Evolutionary conservation across 2,888 invertebrate species (phyloP).

Genomic region (Mellilla xanthometata): DNA sequence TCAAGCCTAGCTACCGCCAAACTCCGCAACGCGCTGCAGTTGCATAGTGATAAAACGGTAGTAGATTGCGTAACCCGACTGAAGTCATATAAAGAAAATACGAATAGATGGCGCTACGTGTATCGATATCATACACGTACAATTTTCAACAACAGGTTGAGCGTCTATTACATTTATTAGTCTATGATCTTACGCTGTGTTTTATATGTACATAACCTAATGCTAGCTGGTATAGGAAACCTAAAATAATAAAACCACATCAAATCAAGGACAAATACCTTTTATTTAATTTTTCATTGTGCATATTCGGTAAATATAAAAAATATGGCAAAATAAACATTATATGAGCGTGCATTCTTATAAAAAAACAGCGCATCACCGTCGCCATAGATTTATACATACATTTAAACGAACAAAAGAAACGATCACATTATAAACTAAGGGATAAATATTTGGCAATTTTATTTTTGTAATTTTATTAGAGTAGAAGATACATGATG

Average conservation of each 20-base stretch:
- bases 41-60: too few relatives aligned
- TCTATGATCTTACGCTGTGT: too few relatives aligned
- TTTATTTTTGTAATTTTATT: not conserved
- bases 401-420: constrained; percentile 14
- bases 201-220: too few relatives aligned
- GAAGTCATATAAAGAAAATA: too few relatives aligned
- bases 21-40: too few relatives aligned
- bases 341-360: constrained; percentile 55
- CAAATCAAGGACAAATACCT: constrained; percentile 69
- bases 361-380: constrained; percentile 40
- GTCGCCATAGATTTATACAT: constrained; percentile 16
- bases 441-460: constrained; percentile 8
- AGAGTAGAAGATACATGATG: too few relatives aligned
- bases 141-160: too few relatives aligned
- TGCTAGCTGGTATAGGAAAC: not conserved
- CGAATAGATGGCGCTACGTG: too few relatives aligned
- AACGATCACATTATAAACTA: constrained; percentile 25
- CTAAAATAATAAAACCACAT: constrained; percentile 56
- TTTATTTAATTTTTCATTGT: constrained; percentile 78
- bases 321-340: constrained; percentile 69
- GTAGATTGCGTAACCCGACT: too few relatives aligned
- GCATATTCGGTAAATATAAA: constrained; percentile 76
- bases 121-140: too few relatives aligned
- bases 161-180: too few relatives aligned
- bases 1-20: too few relatives aligned